Evolutionary conservation across 2,888 invertebrate genomes (phyloP).

Genomic region (Tortricodes alternella): DNA sequence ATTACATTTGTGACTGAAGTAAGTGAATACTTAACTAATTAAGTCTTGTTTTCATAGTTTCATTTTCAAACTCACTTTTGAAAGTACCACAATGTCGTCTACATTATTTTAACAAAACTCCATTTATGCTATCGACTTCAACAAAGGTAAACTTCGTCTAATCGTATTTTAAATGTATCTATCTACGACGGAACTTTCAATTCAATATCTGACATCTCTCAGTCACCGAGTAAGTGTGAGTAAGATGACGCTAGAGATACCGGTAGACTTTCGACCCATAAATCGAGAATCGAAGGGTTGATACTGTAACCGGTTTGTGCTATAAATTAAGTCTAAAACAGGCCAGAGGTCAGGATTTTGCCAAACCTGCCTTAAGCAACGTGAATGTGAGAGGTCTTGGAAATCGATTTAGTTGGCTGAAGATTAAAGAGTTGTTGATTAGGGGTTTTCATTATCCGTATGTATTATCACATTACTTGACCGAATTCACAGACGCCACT

Average conservation of each 20-base stretch:
- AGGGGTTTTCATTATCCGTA: too few relatives aligned
- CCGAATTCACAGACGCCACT: too few relatives aligned
- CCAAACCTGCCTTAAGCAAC: conserved; percentile 36
- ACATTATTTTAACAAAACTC: neutral
- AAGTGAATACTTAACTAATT: too few relatives aligned
- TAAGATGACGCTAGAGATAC: conserved; percentile 25
- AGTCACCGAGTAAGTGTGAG: conserved; percentile 18
- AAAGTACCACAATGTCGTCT: too few relatives aligned
- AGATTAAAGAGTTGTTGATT: neutral
- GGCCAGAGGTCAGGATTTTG: conserved; percentile 54
- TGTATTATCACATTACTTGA: too few relatives aligned
- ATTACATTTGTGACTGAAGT: too few relatives aligned
- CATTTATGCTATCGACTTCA: neutral
- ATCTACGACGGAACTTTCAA: conserved; percentile 8
- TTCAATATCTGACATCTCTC: conserved; percentile 28
- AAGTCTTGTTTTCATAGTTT: too few relatives aligned
- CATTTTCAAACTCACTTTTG: too few relatives aligned
- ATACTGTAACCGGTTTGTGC: conserved; percentile 55
- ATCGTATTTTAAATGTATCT: neutral
- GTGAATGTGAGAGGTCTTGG: conserved; percentile 3
- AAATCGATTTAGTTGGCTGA: neutral
- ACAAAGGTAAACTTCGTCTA: neutral
- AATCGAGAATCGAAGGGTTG: conserved; percentile 36
- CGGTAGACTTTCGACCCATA: conserved; percentile 18
- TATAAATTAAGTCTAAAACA: conserved; percentile 51